Evolutionary conservation across 2,888 invertebrate species (phyloP).

Genomic region (Itoplectis maculator): DNA sequence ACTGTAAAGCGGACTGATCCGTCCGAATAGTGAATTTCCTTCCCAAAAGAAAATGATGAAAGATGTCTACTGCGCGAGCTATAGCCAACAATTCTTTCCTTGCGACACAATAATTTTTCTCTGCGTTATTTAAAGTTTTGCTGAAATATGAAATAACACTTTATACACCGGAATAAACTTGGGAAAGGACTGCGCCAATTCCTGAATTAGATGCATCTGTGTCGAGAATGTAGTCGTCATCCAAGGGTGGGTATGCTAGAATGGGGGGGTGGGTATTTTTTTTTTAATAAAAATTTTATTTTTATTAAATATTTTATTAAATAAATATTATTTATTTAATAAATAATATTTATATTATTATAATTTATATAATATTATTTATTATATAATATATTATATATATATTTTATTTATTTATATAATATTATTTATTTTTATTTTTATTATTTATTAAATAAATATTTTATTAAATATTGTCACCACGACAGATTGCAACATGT

Average conservation of each 20-base stretch:
- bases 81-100: slow-evolving; percentile 73
- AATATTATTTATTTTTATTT: no score
- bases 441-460: no score
- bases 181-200: slow-evolving; percentile 75
- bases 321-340: no score
- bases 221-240: slow-evolving; percentile 75
- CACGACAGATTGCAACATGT: not conserved
- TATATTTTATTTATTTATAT: no score
- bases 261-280: slow-evolving; percentile 53
- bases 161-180: slow-evolving; percentile 60
- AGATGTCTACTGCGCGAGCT: slow-evolving; percentile 72
- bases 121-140: slow-evolving; percentile 24
- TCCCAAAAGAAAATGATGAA: slow-evolving; percentile 76
- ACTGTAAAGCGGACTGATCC: slow-evolving; percentile 77
- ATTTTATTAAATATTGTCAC: no score
- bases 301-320: no score
- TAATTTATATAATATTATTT: no score
- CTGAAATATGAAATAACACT: slow-evolving; percentile 50
- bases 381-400: no score
- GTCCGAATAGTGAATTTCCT: slow-evolving; percentile 74
- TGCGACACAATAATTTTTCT: slow-evolving; percentile 70
- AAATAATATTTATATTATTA: no score
- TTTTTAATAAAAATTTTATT: no score
- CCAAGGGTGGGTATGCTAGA: slow-evolving; percentile 67
- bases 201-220: no score